Evolutionary conservation across 30 jellyfish, hydroid and myxozoan species (phyloP).

Genomic region (Aurelia aurita complex sp. Pacific): DNA sequence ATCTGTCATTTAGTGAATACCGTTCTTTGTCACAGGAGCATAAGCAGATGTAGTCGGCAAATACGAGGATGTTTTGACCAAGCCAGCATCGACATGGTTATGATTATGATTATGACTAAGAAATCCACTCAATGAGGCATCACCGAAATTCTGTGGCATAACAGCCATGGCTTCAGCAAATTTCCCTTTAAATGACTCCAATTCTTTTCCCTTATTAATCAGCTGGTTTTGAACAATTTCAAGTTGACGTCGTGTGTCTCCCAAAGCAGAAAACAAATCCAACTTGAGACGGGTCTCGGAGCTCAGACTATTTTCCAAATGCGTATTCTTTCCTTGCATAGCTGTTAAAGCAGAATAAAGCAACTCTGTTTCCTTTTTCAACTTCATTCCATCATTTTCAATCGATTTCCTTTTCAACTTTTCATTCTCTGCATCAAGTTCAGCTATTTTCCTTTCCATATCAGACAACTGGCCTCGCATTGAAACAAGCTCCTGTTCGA

Average conservation of each 20-base stretch:
- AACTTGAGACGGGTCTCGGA: slow-evolving; percentile 96
- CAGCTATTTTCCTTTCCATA: slow-evolving; percentile 50
- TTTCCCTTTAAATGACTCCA: slow-evolving; percentile 80
- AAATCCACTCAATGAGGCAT: slow-evolving; percentile 77
- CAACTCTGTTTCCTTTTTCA: slow-evolving; percentile 92
- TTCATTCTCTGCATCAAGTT: slow-evolving; percentile 79
- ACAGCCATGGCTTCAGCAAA: slow-evolving; percentile 99
- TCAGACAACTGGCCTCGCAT: slow-evolving; percentile 73
- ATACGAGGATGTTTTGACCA: slow-evolving; percentile 55
- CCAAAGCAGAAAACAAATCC: slow-evolving; percentile 98
- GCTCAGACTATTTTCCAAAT: slow-evolving; percentile 97
- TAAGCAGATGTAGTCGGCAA: slow-evolving; percentile 75
- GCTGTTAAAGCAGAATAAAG: slow-evolving; percentile 91
- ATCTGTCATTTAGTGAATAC: slow-evolving; percentile 37
- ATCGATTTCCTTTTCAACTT: slow-evolving; percentile 66
- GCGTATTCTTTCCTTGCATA: slow-evolving; percentile 97
- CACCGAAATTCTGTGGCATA: slow-evolving; percentile 95
- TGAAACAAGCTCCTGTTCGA: slow-evolving; percentile 78
- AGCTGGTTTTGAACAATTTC: slow-evolving; percentile 88
- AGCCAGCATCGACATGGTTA: slow-evolving; percentile 42
- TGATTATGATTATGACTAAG: slow-evolving; percentile 36
- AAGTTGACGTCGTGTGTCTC: slow-evolving; percentile 98
- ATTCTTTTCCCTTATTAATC: slow-evolving; percentile 84
- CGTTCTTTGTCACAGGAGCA: slow-evolving; percentile 68
- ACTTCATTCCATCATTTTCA: slow-evolving; percentile 84